Base-by-base conservation (phyloP, 30 jellyfish, hydroid and myxozoan species). In the Hydractinia echinata region DNA sequence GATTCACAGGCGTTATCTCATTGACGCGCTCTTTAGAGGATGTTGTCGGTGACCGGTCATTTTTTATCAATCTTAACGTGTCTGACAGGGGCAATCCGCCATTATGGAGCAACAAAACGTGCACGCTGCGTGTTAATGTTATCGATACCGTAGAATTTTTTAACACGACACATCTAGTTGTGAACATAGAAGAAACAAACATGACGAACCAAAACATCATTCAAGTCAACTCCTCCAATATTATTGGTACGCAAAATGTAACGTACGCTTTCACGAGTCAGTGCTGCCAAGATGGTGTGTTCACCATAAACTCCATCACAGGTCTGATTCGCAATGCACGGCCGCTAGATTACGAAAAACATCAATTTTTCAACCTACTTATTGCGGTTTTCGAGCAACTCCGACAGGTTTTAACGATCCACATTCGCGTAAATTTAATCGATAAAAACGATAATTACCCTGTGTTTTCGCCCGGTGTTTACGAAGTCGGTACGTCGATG, bases 381-480 rank as follows among this genome's bases (percentile, higher is more conserved):
- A 50, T 73, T 14, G 73, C 39, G 51, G 82, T 73, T 11, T 21
- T 10, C 11, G 82, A 73, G 18, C 15, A 50, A 19, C 74, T 73
- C 11, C 74, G 18, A 30, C 15, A 13, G 10, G 14, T 50, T 8
- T 10, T 18, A 8, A 13, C 82, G 11, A 11, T 50, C 15, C 14
- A 11, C 15, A 50, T 50, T 11, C 14, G 21, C 14, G 21, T 73
- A 11, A 16, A 11, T 50, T 3, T 61, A 7, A 15, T 60, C 9
- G 86, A 78, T 78, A 52, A 54, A 44, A 78, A 78, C 61, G 86
- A 78, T 55, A 78, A 78, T 61, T n/a, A 49, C 6, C 86, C 86
- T 20, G 21, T 21, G n/a, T 8, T 60, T n/a, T 30, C 15, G 15
- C 56, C 53, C 13, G 20, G 71, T 10, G 10, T 18, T 1, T 20